Evolutionary conservation across 1,140 invertebrate genomes (phyloP).

Genomic region (Zophobas atratus): DNA sequence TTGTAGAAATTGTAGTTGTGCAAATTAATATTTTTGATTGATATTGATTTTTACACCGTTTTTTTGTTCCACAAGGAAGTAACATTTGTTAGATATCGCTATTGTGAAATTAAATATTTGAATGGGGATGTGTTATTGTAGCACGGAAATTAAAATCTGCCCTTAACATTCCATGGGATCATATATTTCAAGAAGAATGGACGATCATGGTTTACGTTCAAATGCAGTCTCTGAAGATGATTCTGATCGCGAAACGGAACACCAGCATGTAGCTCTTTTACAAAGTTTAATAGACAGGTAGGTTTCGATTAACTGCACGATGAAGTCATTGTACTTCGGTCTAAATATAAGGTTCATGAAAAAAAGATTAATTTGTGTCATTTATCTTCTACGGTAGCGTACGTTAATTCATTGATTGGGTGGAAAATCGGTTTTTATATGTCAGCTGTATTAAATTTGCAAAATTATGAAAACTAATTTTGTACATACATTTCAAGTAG

Average conservation of each 20-base stretch:
- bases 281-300: conserved; percentile 70
- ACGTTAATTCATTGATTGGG: neutral
- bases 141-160: neutral
- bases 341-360: neutral
- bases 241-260: conserved; percentile 65
- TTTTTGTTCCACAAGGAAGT: too few species aligned
- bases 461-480: too few species aligned
- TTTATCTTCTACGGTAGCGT: neutral
- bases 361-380: neutral
- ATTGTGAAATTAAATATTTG: conserved; percentile 47
- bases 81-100: neutral
- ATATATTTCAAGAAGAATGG: conserved; percentile 56
- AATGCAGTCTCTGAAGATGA: conserved; percentile 55
- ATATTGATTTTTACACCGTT: neutral
- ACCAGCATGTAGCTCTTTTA: conserved; percentile 67
- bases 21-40: neutral
- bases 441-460: too few species aligned
- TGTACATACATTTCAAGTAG: too few species aligned
- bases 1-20: conserved; percentile 9
- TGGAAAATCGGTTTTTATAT: neutral
- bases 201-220: conserved; percentile 50
- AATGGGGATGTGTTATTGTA: conserved; percentile 12
- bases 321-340: neutral
- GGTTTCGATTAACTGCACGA: neutral
- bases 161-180: conserved; percentile 55